These are phyloP conservation scores for Alectoris magna DNA, from an alignment of 2,797 vertebrate genomes.

Conservation along the genomic window DNA sequence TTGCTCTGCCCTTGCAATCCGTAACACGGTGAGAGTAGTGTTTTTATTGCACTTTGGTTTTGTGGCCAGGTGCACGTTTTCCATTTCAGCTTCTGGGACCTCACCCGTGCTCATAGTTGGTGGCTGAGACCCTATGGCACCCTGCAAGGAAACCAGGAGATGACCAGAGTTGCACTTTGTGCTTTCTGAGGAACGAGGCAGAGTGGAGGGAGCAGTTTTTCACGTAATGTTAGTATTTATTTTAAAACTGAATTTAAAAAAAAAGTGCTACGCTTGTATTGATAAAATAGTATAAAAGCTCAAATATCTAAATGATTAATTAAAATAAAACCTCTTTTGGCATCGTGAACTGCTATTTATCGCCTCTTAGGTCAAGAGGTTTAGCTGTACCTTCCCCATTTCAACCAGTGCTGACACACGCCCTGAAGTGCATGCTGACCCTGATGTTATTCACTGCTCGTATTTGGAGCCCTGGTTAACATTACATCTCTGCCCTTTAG, in stretches of 20 bases:
- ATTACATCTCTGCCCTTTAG: neutral
- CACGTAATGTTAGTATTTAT: fast-evolving
- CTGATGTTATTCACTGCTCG: neutral
- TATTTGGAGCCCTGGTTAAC: neutral
- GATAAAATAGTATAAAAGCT: neutral
- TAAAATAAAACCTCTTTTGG: neutral
- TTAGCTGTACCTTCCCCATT: neutral
- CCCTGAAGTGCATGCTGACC: neutral
- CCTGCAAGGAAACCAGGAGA: neutral
- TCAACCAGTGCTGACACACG: neutral
- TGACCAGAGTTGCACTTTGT: fast-evolving
- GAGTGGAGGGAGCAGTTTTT: neutral
- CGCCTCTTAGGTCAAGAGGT: neutral
- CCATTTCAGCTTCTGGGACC: neutral
- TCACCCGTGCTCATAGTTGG: neutral
- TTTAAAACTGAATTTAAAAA: neutral
- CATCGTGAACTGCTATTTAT: neutral
- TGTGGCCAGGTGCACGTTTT: neutral
- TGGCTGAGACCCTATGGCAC: neutral
- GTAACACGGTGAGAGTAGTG: neutral
- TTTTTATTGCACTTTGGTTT: neutral
- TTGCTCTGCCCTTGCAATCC: neutral
- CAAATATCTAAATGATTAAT: neutral
- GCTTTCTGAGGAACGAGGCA: neutral
- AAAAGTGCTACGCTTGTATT: neutral